Conservation (phyloP, 2,888 invertebrate genomes). For the Globia sparganii region DNA sequence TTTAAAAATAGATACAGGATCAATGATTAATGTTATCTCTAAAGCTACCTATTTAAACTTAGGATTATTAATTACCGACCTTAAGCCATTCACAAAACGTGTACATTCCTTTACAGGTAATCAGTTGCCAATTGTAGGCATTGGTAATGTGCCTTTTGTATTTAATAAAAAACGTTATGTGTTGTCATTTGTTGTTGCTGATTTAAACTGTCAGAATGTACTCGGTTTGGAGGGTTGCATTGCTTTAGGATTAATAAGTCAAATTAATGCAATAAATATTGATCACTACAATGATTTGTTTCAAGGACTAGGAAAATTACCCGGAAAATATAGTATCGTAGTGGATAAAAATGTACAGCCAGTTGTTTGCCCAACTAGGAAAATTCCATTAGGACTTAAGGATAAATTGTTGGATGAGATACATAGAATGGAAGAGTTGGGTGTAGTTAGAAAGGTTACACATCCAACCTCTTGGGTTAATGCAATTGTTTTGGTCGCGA, state of each 20-base stretch:
- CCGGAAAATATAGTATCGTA: conserved; percentile 53
- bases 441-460: no score
- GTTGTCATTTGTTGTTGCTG: conserved; percentile 22
- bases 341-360: conserved; percentile 42
- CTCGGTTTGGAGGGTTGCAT: conserved; percentile 27
- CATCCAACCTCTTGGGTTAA: no score
- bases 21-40: conserved; percentile 37
- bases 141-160: conserved; percentile 1
- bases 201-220: conserved; percentile 27
- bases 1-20: conserved; percentile 40
- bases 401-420: conserved; percentile 39
- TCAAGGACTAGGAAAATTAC: conserved; percentile 57
- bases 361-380: conserved; percentile 53
- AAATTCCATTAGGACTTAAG: conserved; percentile 60
- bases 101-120: conserved; percentile 25
- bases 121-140: conserved; percentile 10
- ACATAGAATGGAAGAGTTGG: no score
- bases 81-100: conserved; percentile 24
- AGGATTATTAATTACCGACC: conserved; percentile 4
- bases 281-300: conserved; percentile 54
- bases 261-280: no score
- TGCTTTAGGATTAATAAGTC: conserved; percentile 18
- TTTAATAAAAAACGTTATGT: conserved; percentile 5
- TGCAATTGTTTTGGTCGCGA: no score
- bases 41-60: background rate